A percentile compares a stretch with the other conserved stretches of the same genome.
Conservation (phyloP, 2,113 vertebrate genomes). For the Pleuronectes platessa region DNA sequence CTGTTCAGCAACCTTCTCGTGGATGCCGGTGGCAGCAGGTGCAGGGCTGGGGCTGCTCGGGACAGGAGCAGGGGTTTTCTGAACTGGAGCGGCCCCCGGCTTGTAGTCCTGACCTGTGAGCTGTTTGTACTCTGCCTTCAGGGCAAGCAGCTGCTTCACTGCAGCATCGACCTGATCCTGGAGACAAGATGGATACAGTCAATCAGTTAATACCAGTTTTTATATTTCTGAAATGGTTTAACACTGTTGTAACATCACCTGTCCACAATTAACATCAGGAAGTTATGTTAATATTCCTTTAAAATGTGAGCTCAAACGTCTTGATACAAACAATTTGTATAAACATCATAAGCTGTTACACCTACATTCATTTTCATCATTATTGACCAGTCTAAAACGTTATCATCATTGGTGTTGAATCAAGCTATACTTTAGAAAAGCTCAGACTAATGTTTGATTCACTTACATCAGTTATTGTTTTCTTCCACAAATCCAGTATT, state of each 20-base stretch:
- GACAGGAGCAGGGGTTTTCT: conserved; percentile 29
- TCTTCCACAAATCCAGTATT: too few species aligned
- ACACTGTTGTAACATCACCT: not conserved
- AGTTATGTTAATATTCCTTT: not conserved
- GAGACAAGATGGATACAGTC: conserved; percentile 22
- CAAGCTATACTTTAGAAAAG: too few species aligned
- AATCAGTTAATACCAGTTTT: not conserved
- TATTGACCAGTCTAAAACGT: too few species aligned
- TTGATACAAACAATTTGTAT: not conserved
- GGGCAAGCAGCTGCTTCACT: conserved; percentile 87
- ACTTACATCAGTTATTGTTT: too few species aligned
- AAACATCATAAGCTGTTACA: not conserved
- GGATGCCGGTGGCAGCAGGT: conserved; percentile 29
- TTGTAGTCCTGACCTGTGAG: conserved; percentile 92
- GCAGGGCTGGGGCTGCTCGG: conserved; percentile 23
- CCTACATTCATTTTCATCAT: not conserved
- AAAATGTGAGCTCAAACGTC: not conserved
- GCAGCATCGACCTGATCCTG: conserved; percentile 91
- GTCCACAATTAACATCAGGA: not conserved
- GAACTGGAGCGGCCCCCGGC: conserved; percentile 77
- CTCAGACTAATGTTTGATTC: too few species aligned
- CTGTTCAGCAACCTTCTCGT: conserved; percentile 77
- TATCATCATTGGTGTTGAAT: too few species aligned
- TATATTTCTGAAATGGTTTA: not conserved
- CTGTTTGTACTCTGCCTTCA: conserved; percentile 92